phyloP scores from a whole-genome alignment of 2,797 vertebrate genomes.

The Megaceryle alcyon region DNA sequence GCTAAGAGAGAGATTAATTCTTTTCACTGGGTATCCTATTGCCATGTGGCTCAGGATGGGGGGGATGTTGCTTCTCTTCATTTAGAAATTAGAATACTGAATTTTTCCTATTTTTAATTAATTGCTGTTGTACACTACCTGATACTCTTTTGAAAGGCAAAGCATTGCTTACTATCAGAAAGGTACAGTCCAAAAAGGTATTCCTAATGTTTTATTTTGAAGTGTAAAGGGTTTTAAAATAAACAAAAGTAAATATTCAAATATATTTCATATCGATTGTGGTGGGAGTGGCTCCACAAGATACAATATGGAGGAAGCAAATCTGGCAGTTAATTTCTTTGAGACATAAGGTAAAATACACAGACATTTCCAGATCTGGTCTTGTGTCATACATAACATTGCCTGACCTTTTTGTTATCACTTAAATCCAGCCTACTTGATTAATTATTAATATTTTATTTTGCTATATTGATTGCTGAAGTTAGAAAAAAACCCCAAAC shows the following conservation, averaged over 20 bases:
- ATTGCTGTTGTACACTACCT: not conserved
- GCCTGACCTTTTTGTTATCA: not conserved
- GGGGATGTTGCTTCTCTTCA: not conserved
- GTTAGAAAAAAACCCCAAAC: not conserved
- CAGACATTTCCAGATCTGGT: not conserved
- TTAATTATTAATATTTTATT: conserved; percentile 22
- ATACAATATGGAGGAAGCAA: conserved; percentile 36
- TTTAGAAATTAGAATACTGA: not conserved
- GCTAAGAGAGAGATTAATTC: not conserved
- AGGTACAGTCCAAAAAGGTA: not conserved
- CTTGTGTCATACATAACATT: not conserved
- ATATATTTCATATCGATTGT: conserved; percentile 27
- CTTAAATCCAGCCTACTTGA: not conserved
- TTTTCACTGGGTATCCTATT: not conserved
- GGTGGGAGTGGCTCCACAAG: conserved; percentile 13
- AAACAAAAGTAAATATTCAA: conserved; percentile 23
- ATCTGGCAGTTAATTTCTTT: conserved; percentile 28
- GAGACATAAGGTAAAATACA: not conserved
- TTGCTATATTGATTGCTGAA: conserved; percentile 20
- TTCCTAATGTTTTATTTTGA: conserved; percentile 44
- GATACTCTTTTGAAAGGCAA: not conserved
- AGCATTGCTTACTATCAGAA: not conserved
- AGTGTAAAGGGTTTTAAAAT: conserved; percentile 24
- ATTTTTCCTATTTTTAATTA: not conserved
- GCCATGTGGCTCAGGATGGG: not conserved